Conservation (phyloP, 2,797 vertebrate species). For the Toxotes lorentzi region DNA sequence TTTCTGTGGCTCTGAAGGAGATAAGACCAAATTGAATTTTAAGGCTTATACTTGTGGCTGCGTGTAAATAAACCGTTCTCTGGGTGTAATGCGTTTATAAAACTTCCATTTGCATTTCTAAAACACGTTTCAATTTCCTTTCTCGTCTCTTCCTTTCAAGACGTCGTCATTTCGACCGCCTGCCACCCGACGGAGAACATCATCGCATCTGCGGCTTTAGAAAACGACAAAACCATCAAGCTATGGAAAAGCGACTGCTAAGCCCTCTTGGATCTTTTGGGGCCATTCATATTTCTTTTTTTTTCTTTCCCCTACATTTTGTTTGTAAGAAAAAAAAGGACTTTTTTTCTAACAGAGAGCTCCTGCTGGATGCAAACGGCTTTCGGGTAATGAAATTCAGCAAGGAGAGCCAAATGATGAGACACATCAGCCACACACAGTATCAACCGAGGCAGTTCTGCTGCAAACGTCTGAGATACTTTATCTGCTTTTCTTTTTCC, state of each 20-base stretch:
- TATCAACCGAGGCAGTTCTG: conserved; percentile 9
- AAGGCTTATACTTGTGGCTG: background rate
- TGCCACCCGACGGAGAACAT: conserved; percentile 99
- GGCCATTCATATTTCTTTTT: conserved; percentile 54
- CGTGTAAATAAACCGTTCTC: background rate
- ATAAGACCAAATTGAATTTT: background rate
- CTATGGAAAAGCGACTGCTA: conserved; percentile 99
- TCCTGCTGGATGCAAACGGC: conserved; percentile 52
- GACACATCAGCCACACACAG: conserved; percentile 29
- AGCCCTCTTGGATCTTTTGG: conserved; percentile 58
- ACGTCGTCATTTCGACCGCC: conserved; percentile 98
- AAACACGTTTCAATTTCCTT: background rate
- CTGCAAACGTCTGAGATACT: conserved; percentile 8
- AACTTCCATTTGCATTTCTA: background rate
- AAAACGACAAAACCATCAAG: conserved; percentile 99
- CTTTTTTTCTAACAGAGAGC: conserved; percentile 63
- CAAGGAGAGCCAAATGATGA: conserved; percentile 51
- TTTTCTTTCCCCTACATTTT: conserved; percentile 50
- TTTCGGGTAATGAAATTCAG: conserved; percentile 52
- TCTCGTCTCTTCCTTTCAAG: conserved; percentile 73
- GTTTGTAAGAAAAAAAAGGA: conserved; percentile 68
- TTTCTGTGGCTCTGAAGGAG: background rate
- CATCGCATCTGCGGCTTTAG: conserved; percentile 97
- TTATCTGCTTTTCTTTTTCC: conserved; percentile 26
- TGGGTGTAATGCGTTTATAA: background rate